A percentile compares a stretch with the other conserved stretches of the same genome.
Evolutionary conservation across 2,888 invertebrate genomes (phyloP).

Genomic region (Camptogramma bilineatum): DNA sequence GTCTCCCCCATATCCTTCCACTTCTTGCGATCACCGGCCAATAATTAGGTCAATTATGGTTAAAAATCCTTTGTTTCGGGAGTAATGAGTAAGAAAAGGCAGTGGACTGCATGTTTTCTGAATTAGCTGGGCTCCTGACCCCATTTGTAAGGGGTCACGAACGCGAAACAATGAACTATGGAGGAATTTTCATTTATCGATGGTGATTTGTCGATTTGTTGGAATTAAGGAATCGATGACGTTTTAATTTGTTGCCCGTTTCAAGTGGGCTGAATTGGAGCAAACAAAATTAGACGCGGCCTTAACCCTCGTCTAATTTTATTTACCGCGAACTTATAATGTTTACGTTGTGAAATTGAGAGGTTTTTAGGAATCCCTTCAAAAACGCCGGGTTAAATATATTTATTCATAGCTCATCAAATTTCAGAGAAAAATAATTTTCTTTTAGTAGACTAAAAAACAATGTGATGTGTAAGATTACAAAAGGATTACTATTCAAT

Average conservation of each 20-base stretch:
- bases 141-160: constrained; percentile 36
- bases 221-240: constrained; percentile 12
- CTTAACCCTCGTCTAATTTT: not conserved
- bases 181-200: constrained; percentile 27
- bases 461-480: too few relatives aligned
- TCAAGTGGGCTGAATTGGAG: not conserved
- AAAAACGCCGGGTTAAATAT: too few relatives aligned
- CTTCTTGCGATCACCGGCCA: too few relatives aligned
- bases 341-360: not conserved
- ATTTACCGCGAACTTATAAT: not conserved
- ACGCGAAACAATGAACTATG: constrained; percentile 39
- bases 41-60: too few relatives aligned
- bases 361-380: too few relatives aligned
- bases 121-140: constrained; percentile 33
- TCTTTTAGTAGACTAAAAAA: too few relatives aligned
- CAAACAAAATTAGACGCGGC: constrained; percentile 2
- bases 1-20: too few relatives aligned
- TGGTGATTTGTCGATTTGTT: constrained; percentile 16
- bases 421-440: too few relatives aligned
- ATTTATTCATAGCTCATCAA: too few relatives aligned
- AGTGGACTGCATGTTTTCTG: constrained; percentile 1
- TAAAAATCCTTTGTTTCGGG: too few relatives aligned
- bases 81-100: not conserved
- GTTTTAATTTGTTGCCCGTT: constrained; percentile 12
- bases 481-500: too few relatives aligned